phyloP scores from a whole-genome alignment of 2,888 invertebrate species.

The Oscheius sp. region DNA sequence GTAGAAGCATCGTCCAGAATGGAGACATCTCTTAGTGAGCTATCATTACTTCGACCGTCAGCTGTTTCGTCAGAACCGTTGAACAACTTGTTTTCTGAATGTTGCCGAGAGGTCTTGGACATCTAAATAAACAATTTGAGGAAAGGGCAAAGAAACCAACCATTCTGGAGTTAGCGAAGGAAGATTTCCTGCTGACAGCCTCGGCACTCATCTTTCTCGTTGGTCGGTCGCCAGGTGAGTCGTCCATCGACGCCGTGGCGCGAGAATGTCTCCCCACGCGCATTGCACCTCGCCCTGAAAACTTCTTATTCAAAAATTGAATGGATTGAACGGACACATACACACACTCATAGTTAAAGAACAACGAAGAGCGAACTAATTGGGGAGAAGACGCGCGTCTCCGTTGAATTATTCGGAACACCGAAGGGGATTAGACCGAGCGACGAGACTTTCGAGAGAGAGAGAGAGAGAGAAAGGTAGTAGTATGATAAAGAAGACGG shows the following conservation, averaged over 20 bases:
- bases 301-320: background rate
- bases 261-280: constrained; percentile 52
- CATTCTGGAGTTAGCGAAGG: constrained; percentile 57
- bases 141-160: no score
- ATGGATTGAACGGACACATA: background rate
- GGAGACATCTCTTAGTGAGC: constrained; percentile 41
- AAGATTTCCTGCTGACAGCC: constrained; percentile 54
- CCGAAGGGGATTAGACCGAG: constrained; percentile 6
- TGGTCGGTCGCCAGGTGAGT: constrained; percentile 38
- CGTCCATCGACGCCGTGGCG: constrained; percentile 57
- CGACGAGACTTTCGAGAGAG: background rate
- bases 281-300: constrained; percentile 50
- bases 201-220: constrained; percentile 57
- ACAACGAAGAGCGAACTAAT: constrained; percentile 5
- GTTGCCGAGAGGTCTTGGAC: constrained; percentile 33
- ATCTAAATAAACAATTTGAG: no score
- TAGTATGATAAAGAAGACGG: background rate
- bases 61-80: constrained; percentile 49
- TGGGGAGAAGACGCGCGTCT: constrained; percentile 1
- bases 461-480: background rate
- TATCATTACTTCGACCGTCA: constrained; percentile 47
- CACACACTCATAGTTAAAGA: background rate
- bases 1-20: constrained; percentile 50
- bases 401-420: constrained; percentile 21
- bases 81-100: constrained; percentile 37